Evolutionary conservation across 2,888 invertebrate species (phyloP).

Genomic region (Mellilla xanthometata): DNA sequence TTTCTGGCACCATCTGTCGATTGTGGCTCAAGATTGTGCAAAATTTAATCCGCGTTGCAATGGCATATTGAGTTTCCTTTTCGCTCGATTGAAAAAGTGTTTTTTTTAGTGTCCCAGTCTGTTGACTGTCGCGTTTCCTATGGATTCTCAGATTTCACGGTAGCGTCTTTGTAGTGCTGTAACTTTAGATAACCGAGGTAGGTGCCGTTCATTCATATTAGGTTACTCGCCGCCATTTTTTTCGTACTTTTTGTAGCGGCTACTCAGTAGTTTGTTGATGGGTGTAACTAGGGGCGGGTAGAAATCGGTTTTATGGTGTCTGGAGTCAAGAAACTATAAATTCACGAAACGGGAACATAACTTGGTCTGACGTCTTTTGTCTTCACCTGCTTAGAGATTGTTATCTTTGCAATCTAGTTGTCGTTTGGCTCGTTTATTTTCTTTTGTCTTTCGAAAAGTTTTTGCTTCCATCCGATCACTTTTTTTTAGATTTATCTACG

Average conservation of each 20-base stretch:
- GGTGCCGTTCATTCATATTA: slow-evolving; percentile 60
- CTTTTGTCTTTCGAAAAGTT: too few species aligned
- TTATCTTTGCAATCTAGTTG: slow-evolving; percentile 27
- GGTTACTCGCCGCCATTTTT: slow-evolving; percentile 52
- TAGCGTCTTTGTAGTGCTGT: slow-evolving; percentile 70
- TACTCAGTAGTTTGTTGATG: slow-evolving; percentile 53
- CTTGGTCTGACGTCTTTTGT: slow-evolving; percentile 30
- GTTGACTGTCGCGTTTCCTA: slow-evolving; percentile 77
- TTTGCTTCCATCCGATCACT: too few species aligned
- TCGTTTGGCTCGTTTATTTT: too few species aligned
- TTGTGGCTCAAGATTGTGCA: slow-evolving; percentile 70
- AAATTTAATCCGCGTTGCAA: slow-evolving; percentile 75
- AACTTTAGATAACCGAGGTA: slow-evolving; percentile 57
- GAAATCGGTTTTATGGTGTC: slow-evolving; percentile 54
- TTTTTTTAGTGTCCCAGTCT: slow-evolving; percentile 65
- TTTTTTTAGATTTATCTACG: too few species aligned
- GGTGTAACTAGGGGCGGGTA: slow-evolving; percentile 63
- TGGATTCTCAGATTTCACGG: slow-evolving; percentile 70
- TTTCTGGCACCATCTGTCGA: slow-evolving; percentile 74
- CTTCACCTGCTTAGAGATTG: slow-evolving; percentile 22
- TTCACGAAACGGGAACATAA: slow-evolving; percentile 33
- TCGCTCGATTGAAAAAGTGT: slow-evolving; percentile 70
- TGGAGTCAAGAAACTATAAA: slow-evolving; percentile 41
- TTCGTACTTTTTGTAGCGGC: slow-evolving; percentile 35
- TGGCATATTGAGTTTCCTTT: slow-evolving; percentile 75